Base-by-base conservation (phyloP, 2,113 vertebrate genomes). In the Hippocampus mohnikei region DNA sequence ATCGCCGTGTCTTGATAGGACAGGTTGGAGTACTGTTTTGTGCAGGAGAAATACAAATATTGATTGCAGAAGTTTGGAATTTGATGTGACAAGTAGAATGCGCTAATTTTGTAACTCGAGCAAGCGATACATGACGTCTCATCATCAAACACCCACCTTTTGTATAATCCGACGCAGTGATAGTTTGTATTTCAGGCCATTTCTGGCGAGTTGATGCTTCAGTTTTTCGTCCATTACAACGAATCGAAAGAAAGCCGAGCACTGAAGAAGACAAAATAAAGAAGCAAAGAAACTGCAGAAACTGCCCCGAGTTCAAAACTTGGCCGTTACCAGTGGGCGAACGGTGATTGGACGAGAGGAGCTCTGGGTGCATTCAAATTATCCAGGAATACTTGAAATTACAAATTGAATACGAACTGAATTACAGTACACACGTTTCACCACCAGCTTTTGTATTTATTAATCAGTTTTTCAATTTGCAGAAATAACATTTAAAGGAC, bases 21-120 rank as follows among this genome's bases (percentile, higher is more conserved):
- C 8, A 87, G 3, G 48, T 71, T 87, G 9, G 91, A 86, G 63
- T 92, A 93, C 92, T 93, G 78, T 82, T 60, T 60, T 29, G 9
- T 16, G 15, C 13, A 1, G 8, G 27, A 18, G 27, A 33, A 12
- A 18, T 3, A 33, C 18, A 59, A 16, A 59, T 20, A 15, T 60
- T 33, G 27, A 9, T 33, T 60, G 15, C 8, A 27, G 21, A n/a
- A 37, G 25, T 63, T 9, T 20, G 5, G 18, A 16, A 63, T 18
- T 9, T 63, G 8, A 8, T 10, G 3, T 16, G 23, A 12, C 27
- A 60, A 16, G 12, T 3, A n/a, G 33, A 33, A 61, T 15, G 20
- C 33, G 46, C 18, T 18, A 50, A 50, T 5, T 4, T 58, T 58
- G 55, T 11, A 62, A 37, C 33, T 21, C 9, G 1, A 41, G 60